These are phyloP conservation scores for Notothenia rossii DNA, from an alignment of 2,113 vertebrate genomes.

Conservation along the genomic window DNA sequence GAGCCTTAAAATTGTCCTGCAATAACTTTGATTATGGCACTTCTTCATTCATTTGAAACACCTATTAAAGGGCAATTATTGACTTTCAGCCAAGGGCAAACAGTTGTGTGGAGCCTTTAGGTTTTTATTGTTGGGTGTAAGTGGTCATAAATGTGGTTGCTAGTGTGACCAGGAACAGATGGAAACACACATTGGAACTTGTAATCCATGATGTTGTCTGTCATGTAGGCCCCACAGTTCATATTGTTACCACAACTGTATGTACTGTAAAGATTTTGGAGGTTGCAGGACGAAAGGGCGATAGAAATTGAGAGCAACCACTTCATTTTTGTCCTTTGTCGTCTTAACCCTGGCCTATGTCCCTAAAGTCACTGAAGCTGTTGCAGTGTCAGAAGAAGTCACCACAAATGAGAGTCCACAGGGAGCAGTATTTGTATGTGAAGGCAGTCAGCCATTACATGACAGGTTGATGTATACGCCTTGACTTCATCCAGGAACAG, in stretches of 20 bases:
- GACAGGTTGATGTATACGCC: constrained; percentile 65
- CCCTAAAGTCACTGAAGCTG: constrained; percentile 49
- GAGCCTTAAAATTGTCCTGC: constrained; percentile 6
- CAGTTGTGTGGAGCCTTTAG: constrained; percentile 43
- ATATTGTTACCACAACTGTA: background rate
- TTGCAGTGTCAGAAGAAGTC: constrained; percentile 54
- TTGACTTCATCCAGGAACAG: constrained; percentile 62
- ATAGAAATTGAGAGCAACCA: background rate
- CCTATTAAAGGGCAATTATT: constrained; percentile 55
- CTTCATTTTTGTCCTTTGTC: constrained; percentile 39
- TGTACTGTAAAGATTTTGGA: too few species aligned
- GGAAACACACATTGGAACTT: constrained; percentile 35
- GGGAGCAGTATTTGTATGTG: constrained; percentile 62
- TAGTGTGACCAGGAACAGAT: constrained; percentile 51
- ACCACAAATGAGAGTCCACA: constrained; percentile 45
- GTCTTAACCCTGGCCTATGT: constrained; percentile 36
- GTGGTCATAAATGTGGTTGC: constrained; percentile 69
- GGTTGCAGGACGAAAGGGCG: background rate
- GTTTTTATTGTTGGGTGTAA: constrained; percentile 67
- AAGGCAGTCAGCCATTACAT: constrained; percentile 74
- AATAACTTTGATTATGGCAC: constrained; percentile 41
- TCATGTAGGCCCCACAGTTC: background rate
- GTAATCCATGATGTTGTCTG: constrained; percentile 8
- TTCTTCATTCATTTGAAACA: constrained; percentile 22
- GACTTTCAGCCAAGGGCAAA: constrained; percentile 68